Percentiles rank a stretch among this genome's conserved stretches.
Evolutionary conservation across 1,140 invertebrate genomes (phyloP).

Genomic region (Calosoma granatense): DNA sequence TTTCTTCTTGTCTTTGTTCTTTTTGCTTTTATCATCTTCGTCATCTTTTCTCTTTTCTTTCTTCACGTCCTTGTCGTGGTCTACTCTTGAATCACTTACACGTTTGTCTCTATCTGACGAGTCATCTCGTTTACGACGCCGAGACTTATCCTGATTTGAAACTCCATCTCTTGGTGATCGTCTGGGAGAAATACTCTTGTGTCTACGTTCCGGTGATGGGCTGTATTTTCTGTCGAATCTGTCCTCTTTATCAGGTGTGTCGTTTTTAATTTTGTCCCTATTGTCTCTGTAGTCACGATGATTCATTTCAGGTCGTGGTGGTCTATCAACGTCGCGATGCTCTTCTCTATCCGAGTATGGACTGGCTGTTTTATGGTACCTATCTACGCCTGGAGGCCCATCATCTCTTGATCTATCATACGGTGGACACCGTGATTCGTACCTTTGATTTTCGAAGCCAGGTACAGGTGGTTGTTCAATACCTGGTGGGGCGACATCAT

Average conservation of each 20-base stretch:
- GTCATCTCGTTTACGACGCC: conserved; percentile 14
- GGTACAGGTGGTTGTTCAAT: conserved; percentile 31
- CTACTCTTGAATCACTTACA: conserved; percentile 33
- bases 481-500: conserved; percentile 29
- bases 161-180: conserved; percentile 32
- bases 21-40: conserved; percentile 37
- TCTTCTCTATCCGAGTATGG: conserved; percentile 10
- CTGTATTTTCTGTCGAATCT: conserved; percentile 15
- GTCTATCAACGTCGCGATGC: conserved; percentile 11
- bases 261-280: not conserved
- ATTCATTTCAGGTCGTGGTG: conserved; percentile 2
- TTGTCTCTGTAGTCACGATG: not conserved
- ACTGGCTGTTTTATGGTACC: not conserved
- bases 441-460: conserved; percentile 18
- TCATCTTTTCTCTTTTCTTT: conserved; percentile 32
- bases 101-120: conserved; percentile 18
- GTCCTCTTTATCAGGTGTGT: conserved; percentile 12
- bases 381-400: not conserved
- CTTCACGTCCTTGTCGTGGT: conserved; percentile 36
- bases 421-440: conserved; percentile 4
- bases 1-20: conserved; percentile 43
- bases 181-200: conserved; percentile 13
- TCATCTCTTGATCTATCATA: conserved; percentile 10
- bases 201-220: conserved; percentile 11
- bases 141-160: conserved; percentile 24